Evolutionary conservation across 2,888 invertebrate genomes (phyloP), one percentile per base, ranked within the genome.

Genomic region (Clepsis dumicolana): DNA sequence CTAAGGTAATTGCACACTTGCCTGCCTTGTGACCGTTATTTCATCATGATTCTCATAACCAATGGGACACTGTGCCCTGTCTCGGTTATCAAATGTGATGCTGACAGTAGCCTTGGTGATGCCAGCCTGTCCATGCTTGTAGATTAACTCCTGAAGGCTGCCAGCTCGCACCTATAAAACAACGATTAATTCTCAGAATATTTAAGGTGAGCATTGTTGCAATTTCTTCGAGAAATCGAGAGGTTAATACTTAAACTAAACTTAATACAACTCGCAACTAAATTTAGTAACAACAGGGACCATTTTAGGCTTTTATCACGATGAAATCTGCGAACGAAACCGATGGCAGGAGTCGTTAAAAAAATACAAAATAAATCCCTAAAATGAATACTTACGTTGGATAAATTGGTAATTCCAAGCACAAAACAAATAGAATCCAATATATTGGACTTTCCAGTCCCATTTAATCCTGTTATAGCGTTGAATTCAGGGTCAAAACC

Each of bases 341-440:
- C 54, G 54, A 25, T 64, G 64, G 59, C 57, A 50, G 50, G 62
- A 57, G 21, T 50, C 18, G 4, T 1, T 27, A 50, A 21, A 62
- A 21, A 57, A 48, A 38, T 0, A 32, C 12, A 18, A 35, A 53
- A 35, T 59, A 53, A 53, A 8, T 27, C 16, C 53, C 12, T 18
- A 2, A 53, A 65, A n/a, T 5, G 1, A 29, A n/a, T 71, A 91
- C 94, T 95, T 94, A 98, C 98, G 89, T 98, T 97, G 1, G 96
- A 95, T 73, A 99, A 94, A 88, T 99, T 98, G 18, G 97, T 96
- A 63, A 99, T 99, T 64, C 99, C 99, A 27, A 99, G 93, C 7
- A 99, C 97, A 87, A 99, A 99, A 87, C 99, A 99, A 87, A 99
- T 99, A 0, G 98, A 96, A 93, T 99, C 99, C 70, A 99, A 94